Base-by-base conservation (phyloP, 2,888 invertebrate species). In the Trichogramma dendrolimi region DNA sequence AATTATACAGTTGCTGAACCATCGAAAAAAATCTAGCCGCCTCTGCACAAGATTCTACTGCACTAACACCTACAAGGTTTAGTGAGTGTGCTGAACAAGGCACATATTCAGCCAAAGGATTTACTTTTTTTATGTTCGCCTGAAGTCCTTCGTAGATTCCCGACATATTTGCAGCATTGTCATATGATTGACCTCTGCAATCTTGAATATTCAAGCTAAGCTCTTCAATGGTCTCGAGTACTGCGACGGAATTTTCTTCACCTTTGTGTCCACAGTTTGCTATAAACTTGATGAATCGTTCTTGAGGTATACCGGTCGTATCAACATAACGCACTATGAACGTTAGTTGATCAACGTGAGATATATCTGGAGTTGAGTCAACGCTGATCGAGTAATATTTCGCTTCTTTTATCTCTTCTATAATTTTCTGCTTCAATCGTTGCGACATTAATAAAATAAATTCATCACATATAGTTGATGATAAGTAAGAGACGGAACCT, bases 381-480 rank as follows among this genome's bases (percentile, higher is more conserved):
- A 47, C 47, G 11, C n/a, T 11, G 11, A 47, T 52, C 6, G 71
- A 67, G 62, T 64, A 69, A 62, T 67, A 70, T 59, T 68, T 68
- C 40, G 68, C 60, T 38, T 42, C 42, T 48, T 62, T 67, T 3
- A 66, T 63, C 52, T 67, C 67, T n/a, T 54, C 47, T 6, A 61
- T 56, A 27, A 72, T 69, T 44, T 60, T 53, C 44, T 68, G 61
- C 10, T 65, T 62, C 47, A 71, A 65, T 69, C 69, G 69, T 44
- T 69, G 46, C 43, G 66, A 67, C 69, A 75, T 70, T 41, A 74
- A 61, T 48, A 54, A 43, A 67, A 73, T 72, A 56, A 75, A 68
- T 60, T 74, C 71, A 62, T 75, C 72, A 59, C 72, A 73, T 57
- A 71, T 64, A 46, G 70, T 71, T 65, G 67, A 69, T 6, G 71